Evolutionary conservation across 2,113 vertebrate species (phyloP), one percentile per base, ranked within the genome.

Genomic region (Zingel zingel): DNA sequence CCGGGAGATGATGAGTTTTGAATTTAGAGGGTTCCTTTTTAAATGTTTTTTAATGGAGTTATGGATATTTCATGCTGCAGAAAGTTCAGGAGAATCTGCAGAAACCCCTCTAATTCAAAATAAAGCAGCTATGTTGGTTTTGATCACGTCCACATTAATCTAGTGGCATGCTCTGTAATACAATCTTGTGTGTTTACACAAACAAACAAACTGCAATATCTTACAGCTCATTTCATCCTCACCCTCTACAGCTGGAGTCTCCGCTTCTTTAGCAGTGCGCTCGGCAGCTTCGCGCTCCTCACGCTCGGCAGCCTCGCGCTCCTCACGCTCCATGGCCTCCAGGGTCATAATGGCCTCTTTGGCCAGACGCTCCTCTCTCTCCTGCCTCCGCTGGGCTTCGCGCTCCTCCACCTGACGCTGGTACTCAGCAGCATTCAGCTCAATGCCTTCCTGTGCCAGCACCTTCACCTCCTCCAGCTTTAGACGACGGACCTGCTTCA

Each of bases 381-480:
- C 92, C 84, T 94, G 86, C 68, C 82, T 86, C 53, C 95, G 91
- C 93, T 81, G 93, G 19, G 96, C 96, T 67, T 98, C 97, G 13
- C 96, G 96, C n/a, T 93, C 81, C 57, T 95, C 94, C 21, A 95
- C 94, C 3, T 91, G 92, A 10, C 57, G 86, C 83, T 95, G 94
- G 86, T 96, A 96, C 25, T 97, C 97, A 1, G 92, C 96, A 76
- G 96, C 91, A 68, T 95, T 94, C 50, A 96, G 90, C 47, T 94
- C 94, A 12, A 96, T 92, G 0, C 95, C 96, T 13, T 95, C 95
- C 67, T 98, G 97, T 0, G 94, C 95, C 0, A 97, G 93, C 13
- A 95, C 93, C 86, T 97, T 98, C 83, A 97, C 95, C 88, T 99
- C 98, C 57, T 99, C 98, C 0, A 96, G 94, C 88, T 98, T 99